A percentile compares a stretch with the other conserved stretches of the same genome.
Conservation (phyloP, 1,140 invertebrate genomes). For the Neodiprion virginianus region DNA sequence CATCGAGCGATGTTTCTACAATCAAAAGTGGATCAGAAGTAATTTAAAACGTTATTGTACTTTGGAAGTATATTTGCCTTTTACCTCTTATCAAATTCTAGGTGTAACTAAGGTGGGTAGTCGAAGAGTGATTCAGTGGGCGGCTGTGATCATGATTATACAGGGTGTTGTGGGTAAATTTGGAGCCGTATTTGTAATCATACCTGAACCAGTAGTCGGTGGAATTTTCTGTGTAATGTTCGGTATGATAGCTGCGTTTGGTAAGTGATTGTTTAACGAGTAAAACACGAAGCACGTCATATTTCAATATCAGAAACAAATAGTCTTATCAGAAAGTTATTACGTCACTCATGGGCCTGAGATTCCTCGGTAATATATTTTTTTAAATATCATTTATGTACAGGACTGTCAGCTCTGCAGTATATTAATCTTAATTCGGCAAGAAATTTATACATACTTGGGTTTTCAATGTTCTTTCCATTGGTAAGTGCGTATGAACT, state of each 20-base stretch:
- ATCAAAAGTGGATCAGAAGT: slow-evolving; percentile 35
- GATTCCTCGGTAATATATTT: slow-evolving; percentile 13
- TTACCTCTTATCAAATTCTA: slow-evolving; percentile 22
- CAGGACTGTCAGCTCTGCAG: slow-evolving; percentile 81
- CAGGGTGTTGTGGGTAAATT: slow-evolving; percentile 85
- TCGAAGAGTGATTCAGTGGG: slow-evolving; percentile 84
- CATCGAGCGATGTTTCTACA: slow-evolving; percentile 41
- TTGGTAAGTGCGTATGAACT: slow-evolving; percentile 59
- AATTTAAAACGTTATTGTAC: neutral
- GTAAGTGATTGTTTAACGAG: slow-evolving; percentile 48
- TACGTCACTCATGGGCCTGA: neutral
- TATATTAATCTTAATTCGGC: slow-evolving; percentile 83
- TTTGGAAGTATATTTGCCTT: neutral
- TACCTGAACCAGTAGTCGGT: slow-evolving; percentile 88
- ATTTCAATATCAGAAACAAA: neutral
- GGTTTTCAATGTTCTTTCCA: slow-evolving; percentile 86
- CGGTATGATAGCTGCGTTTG: slow-evolving; percentile 84
- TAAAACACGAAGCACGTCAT: neutral
- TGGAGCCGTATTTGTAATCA: slow-evolving; percentile 86
- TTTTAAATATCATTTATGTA: slow-evolving; percentile 23
- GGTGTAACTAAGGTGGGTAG: slow-evolving; percentile 77
- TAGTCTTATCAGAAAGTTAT: neutral
- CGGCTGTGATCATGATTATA: slow-evolving; percentile 78
- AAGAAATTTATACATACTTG: slow-evolving; percentile 87
- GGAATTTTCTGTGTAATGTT: slow-evolving; percentile 89